Evolutionary conservation across 1,140 invertebrate genomes (phyloP), one percentile per base, ranked within the genome.

Genomic region (Drosophila elegans): DNA sequence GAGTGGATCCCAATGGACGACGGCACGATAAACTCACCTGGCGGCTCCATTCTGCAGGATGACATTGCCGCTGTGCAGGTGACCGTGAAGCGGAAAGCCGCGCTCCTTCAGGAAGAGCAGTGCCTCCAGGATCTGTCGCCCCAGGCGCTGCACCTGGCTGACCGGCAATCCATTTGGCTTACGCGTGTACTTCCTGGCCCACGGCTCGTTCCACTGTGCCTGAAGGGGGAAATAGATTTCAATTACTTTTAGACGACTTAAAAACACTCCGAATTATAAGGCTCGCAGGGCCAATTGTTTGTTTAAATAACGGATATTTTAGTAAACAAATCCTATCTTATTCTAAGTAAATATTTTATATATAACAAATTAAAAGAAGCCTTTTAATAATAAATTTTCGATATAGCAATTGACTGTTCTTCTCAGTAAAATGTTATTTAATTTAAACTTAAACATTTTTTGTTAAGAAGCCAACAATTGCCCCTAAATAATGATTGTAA

Each of bases 11-110:
- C 25, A 59, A 51, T 42, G 27, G 59, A 34, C 57, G 9, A 27
- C 25, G 21, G 29, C 3, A 9, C 63, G 13, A 36, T 38, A 21
- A 45, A 83, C 78, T 86, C 62, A 94, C 94, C 94, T 92, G 12
- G 97, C 97, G 0, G 97, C 96, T 2, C 97, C 97, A 92, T 98
- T 97, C 84, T 98, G 97, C 21, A 98, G 94, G 68, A 98, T 96
- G 7, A 98, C 95, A 93, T 98, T 98, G 32, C 97, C 97, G 29
- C 97, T 96, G 92, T 98, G 97, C 48, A 98, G 93, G 93, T 98
- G 97, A 36, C 95, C 95, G 76, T 97, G 97, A 4, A 95, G 95
- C 5, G 97, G 97, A 92, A 98, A 98, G 32, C 97, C 96, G 79
- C 97, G 95, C 73, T 97, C 96, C 84, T 96, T 95, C 1, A 98